Base-by-base conservation (phyloP, 2,888 invertebrate species). In the Tineola bisselliella region DNA sequence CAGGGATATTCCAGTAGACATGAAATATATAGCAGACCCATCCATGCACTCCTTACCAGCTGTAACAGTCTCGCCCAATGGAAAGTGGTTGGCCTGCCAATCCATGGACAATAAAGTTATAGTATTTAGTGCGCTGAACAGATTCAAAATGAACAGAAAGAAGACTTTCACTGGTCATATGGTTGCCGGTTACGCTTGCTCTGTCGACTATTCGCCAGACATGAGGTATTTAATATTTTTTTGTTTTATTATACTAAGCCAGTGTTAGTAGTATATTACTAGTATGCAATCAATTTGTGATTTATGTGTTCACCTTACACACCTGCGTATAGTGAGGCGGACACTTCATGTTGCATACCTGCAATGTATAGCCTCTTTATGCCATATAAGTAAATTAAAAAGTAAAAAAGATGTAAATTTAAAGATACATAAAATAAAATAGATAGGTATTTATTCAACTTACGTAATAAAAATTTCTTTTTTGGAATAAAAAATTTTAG, bases 1-100 rank as follows among this genome's bases (percentile, higher is more conserved):
- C 75, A 89, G 89, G 89, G 96, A 96, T 75, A 96, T 96, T 70
- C 96, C 96, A 0, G 99, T 99, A 0, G 99, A 99, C 80, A 99
- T 99, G 94, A 99, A 99, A 78, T 98, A 99, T 80, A 99, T 99
- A 66, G 99, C 99, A 0, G 99, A 99, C 82, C 99, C 99, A 0
- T 93, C 96, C 0, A 98, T 99, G 97, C 99, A 99, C 82, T 98
- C 99, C 5, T 96, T 99, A 92, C 99, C 99, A 0, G 94, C 97
- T 0, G 98, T 99, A 0, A 95, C 97, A 0, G 90, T 93, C 6
- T 94, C 98, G 0, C 99, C 98, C 0, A 99, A 99, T 88, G 95
- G 96, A 74, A 99, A 99, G 83, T 99, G 99, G 99, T 88, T 99
- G 64, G 98, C 99, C 0, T 99, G 99, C 74, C 99, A 99, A 83